Percentiles rank a stretch among this genome's conserved stretches.
Evolutionary conservation across 2,797 vertebrate genomes (phyloP).

Genomic region (Hypotaenidia philippensis): DNA sequence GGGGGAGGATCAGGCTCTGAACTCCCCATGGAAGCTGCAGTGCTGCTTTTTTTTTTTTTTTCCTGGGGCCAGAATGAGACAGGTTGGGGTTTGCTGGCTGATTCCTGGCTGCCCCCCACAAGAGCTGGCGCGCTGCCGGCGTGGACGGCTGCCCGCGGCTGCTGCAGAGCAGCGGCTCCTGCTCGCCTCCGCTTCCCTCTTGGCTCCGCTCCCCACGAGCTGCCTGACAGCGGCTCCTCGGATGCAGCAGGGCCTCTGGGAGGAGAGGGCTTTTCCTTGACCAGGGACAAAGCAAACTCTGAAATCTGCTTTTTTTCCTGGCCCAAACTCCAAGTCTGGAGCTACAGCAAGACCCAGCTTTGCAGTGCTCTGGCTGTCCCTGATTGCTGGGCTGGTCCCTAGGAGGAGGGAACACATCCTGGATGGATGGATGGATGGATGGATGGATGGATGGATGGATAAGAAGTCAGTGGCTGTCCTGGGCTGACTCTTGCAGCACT

Average conservation of each 20-base stretch:
- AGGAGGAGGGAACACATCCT: background rate
- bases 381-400: background rate
- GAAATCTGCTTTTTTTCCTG: background rate
- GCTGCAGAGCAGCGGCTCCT: background rate
- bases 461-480: background rate
- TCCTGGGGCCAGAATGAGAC: background rate
- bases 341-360: background rate
- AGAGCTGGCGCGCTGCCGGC: background rate
- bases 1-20: background rate
- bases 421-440: background rate
- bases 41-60: background rate
- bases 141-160: background rate
- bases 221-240: background rate
- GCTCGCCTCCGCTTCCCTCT: background rate
- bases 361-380: background rate
- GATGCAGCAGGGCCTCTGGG: background rate
- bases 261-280: background rate
- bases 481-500: background rate
- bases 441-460: background rate
- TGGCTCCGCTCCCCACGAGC: background rate
- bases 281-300: background rate
- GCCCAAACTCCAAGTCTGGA: background rate
- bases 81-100: background rate
- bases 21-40: background rate
- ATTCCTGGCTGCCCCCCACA: background rate